A percentile compares a stretch with the other conserved stretches of the same genome.
Evolutionary conservation across 2,797 vertebrate genomes (phyloP).

Genomic region (Hafferia zeledoni): DNA sequence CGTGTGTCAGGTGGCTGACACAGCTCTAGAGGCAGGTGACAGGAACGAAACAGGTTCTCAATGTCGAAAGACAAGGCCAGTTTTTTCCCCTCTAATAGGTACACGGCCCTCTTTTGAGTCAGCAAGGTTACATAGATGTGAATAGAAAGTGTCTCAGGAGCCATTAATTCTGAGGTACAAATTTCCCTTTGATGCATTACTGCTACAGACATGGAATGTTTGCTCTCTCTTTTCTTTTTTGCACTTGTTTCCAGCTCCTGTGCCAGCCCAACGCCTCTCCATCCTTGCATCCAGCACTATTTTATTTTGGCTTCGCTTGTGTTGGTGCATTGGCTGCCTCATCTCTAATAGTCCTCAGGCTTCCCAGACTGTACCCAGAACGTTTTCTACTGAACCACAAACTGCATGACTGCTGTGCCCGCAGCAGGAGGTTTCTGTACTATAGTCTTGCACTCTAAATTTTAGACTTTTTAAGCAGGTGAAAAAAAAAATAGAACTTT

Average conservation of each 20-base stretch:
- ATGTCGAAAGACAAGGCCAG: neutral
- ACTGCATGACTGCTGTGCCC: slow-evolving; percentile 44
- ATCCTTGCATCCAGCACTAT: neutral
- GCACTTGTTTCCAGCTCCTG: neutral
- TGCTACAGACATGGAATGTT: neutral
- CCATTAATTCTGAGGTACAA: neutral
- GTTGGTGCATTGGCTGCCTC: slow-evolving; percentile 5
- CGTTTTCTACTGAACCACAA: neutral
- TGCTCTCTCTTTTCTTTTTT: neutral
- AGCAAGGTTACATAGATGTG: neutral
- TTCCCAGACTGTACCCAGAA: slow-evolving; percentile 16
- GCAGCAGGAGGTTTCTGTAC: slow-evolving; percentile 51
- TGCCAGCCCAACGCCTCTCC: neutral
- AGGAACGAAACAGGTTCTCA: neutral
- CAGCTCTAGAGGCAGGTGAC: neutral
- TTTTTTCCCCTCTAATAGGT: neutral
- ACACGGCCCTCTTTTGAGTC: neutral
- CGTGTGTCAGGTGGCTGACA: neutral
- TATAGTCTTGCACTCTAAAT: slow-evolving; percentile 11
- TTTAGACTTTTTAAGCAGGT: slow-evolving; percentile 59
- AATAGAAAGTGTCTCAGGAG: neutral
- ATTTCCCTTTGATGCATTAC: neutral
- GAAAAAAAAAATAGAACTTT: slow-evolving; percentile 49
- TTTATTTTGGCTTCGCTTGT: slow-evolving; percentile 23
- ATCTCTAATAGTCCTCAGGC: neutral